Conservation (phyloP, 2,797 vertebrate genomes). For the Bovichtus diacanthus region DNA sequence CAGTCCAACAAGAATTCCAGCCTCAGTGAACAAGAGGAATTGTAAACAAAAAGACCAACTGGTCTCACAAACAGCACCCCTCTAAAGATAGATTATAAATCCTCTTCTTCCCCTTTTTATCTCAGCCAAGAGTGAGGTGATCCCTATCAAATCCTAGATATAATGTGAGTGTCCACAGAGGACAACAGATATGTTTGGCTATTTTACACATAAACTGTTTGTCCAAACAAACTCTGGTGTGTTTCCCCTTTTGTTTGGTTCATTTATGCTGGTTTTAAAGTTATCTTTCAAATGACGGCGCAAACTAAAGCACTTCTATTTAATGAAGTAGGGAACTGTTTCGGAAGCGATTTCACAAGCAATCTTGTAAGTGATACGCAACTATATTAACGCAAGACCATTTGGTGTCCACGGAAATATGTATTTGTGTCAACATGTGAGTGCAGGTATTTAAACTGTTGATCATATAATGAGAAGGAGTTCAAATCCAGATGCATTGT, state of each 20-base stretch:
- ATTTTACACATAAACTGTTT: neutral
- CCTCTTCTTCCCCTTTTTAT: conserved; percentile 8
- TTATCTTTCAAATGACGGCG: neutral
- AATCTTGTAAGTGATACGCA: neutral
- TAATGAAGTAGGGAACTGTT: neutral
- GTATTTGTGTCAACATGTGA: neutral
- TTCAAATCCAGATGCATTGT: neutral
- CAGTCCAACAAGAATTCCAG: conserved; percentile 63
- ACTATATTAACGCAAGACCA: neutral
- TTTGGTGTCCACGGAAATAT: neutral
- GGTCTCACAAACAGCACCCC: conserved; percentile 30
- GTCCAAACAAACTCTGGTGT: neutral
- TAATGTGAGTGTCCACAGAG: neutral
- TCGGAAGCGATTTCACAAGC: neutral
- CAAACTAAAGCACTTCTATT: neutral
- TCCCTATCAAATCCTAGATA: neutral
- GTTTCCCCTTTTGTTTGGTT: neutral
- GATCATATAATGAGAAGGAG: neutral
- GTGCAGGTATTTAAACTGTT: neutral
- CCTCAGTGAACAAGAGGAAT: conserved; percentile 51
- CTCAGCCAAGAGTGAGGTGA: neutral
- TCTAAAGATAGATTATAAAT: conserved; percentile 21
- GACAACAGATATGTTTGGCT: neutral
- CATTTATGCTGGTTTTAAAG: neutral
- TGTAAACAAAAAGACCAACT: conserved; percentile 59